These are phyloP conservation scores for Lydus trimaculatus DNA, from an alignment of 2,888 invertebrate genomes.

Conservation along the genomic window DNA sequence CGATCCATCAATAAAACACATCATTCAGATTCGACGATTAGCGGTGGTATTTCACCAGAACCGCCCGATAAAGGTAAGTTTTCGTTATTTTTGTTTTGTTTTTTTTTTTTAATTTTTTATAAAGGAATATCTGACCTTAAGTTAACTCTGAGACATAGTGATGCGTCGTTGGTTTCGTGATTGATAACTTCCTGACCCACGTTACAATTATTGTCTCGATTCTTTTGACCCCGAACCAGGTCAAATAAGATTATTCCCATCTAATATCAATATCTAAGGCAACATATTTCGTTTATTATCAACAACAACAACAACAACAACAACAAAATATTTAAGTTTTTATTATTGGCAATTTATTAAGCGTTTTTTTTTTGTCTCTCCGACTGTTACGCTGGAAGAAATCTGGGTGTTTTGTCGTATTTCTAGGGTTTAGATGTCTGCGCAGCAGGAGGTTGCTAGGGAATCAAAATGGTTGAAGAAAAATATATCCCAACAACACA, in stretches of 20 bases:
- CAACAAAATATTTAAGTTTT: not conserved
- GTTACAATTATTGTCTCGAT: conserved; percentile 34
- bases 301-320: not conserved
- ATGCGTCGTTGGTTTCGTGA: conserved; percentile 28
- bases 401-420: conserved; percentile 19
- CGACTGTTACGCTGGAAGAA: conserved; percentile 18
- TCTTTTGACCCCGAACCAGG: conserved; percentile 36
- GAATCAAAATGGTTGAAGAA: conserved; percentile 33
- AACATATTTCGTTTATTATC: no score
- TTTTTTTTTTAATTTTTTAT: not conserved
- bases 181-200: conserved; percentile 43
- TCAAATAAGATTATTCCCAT: conserved; percentile 12
- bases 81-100: not conserved
- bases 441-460: conserved; percentile 40
- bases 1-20: conserved; percentile 47
- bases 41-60: conserved; percentile 48
- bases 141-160: conserved; percentile 2
- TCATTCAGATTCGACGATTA: conserved; percentile 37
- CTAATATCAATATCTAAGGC: not conserved
- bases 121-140: conserved; percentile 8
- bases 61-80: conserved; percentile 53
- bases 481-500: conserved; percentile 35
- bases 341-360: not conserved
- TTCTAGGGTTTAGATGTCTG: conserved; percentile 36
- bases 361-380: not conserved